Evolutionary conservation across 2,113 vertebrate species (phyloP).

Genomic region (Xiphophorus maculatus): DNA sequence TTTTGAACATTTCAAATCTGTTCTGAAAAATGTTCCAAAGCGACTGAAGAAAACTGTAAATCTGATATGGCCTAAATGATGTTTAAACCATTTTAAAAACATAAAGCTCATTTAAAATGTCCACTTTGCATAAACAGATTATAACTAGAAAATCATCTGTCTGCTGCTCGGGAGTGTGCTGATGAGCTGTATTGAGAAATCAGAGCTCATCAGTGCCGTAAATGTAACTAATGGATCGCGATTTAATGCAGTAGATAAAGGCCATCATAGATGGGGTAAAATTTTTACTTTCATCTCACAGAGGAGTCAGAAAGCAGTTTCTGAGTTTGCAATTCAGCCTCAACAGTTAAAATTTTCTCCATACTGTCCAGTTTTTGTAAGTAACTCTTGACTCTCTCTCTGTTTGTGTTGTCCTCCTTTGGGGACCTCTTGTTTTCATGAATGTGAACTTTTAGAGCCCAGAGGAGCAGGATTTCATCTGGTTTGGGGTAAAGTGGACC

Average conservation of each 20-base stretch:
- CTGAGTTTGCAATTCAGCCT: background rate
- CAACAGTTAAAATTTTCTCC: too few relatives aligned
- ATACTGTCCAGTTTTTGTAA: too few relatives aligned
- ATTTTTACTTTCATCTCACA: background rate
- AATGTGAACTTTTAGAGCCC: too few relatives aligned
- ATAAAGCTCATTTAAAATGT: background rate
- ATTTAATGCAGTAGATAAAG: background rate
- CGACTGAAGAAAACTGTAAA: background rate
- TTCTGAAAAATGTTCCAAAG: too few relatives aligned
- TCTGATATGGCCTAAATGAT: background rate
- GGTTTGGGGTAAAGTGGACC: too few relatives aligned
- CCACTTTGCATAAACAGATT: background rate
- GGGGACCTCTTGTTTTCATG: too few relatives aligned
- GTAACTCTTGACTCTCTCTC: too few relatives aligned
- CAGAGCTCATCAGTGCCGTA: background rate
- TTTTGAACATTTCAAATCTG: too few relatives aligned
- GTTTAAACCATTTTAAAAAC: background rate
- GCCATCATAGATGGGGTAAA: too few relatives aligned
- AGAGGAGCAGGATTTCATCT: too few relatives aligned
- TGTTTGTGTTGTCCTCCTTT: too few relatives aligned
- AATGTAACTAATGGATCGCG: background rate
- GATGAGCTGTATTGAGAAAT: background rate
- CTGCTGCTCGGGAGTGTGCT: background rate
- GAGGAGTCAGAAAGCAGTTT: background rate
- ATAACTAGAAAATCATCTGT: background rate